phyloP scores from a whole-genome alignment of 2,113 vertebrate genomes.

The Neodontobutis hainanensis region DNA sequence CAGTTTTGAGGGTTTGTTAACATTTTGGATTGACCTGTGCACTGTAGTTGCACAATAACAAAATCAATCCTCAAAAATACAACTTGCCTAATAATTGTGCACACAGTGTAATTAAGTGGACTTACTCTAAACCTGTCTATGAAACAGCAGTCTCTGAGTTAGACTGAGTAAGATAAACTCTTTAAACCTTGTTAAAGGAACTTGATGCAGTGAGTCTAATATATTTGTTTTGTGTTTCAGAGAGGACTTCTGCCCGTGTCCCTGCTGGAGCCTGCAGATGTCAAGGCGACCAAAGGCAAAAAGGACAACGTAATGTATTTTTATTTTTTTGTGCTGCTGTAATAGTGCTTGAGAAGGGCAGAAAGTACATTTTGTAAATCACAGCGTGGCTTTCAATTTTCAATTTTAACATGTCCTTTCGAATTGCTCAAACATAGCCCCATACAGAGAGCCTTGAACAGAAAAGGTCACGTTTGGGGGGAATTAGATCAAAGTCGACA shows the following conservation, averaged over 20 bases:
- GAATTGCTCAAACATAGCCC: constrained; percentile 5
- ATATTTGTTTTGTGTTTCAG: constrained; percentile 62
- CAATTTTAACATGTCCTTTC: neutral
- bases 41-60: too few relatives aligned
- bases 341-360: neutral
- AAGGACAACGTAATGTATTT: constrained; percentile 66
- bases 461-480: neutral
- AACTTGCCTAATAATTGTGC: too few relatives aligned
- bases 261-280: constrained; percentile 76
- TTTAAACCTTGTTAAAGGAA: too few relatives aligned
- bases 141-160: too few relatives aligned
- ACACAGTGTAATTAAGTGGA: too few relatives aligned
- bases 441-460: neutral
- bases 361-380: neutral
- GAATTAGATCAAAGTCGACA: neutral
- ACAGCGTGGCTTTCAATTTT: neutral
- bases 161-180: too few relatives aligned
- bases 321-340: neutral
- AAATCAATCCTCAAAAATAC: too few relatives aligned
- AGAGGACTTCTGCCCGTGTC: constrained; percentile 81
- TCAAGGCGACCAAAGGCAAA: constrained; percentile 69
- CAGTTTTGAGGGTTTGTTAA: too few relatives aligned
- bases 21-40: too few relatives aligned
- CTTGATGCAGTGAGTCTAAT: too few relatives aligned
- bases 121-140: too few relatives aligned